A percentile compares a stretch with the other conserved stretches of the same genome.
Conservation (phyloP, 1,140 invertebrate species). For the Centruroides sculpturatus region DNA sequence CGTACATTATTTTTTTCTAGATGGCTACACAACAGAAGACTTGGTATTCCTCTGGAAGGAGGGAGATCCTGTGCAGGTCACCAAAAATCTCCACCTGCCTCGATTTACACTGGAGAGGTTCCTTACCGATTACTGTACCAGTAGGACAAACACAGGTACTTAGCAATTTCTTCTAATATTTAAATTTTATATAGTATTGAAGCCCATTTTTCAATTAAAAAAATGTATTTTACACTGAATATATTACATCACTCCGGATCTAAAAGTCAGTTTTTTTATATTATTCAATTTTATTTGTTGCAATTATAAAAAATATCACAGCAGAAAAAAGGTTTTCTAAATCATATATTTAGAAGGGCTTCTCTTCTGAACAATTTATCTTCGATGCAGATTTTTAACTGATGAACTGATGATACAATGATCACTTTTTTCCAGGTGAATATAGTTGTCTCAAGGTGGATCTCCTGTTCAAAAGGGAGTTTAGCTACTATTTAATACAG, state of each 20-base stretch:
- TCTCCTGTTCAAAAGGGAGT: slow-evolving; percentile 29
- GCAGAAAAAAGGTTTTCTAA: too few species aligned
- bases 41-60: slow-evolving; percentile 89
- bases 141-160: slow-evolving; percentile 33
- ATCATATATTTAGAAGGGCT: too few species aligned
- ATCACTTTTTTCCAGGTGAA: slow-evolving; percentile 15
- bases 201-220: too few species aligned
- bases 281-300: too few species aligned
- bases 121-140: slow-evolving; percentile 33
- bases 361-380: too few species aligned
- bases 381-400: too few species aligned
- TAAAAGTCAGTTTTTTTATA: too few species aligned
- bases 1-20: slow-evolving; percentile 23
- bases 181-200: slow-evolving; percentile 7
- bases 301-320: too few species aligned
- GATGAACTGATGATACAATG: too few species aligned
- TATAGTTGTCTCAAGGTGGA: slow-evolving; percentile 23
- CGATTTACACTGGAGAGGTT: slow-evolving; percentile 29
- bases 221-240: too few species aligned
- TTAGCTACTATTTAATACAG: slow-evolving; percentile 34
- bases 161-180: slow-evolving; percentile 21
- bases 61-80: slow-evolving; percentile 83
- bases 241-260: too few species aligned
- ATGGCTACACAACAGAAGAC: slow-evolving; percentile 90
- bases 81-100: slow-evolving; percentile 33